phyloP scores from a whole-genome alignment of 2,797 vertebrate species.

The Novumbra hubbsi region DNA sequence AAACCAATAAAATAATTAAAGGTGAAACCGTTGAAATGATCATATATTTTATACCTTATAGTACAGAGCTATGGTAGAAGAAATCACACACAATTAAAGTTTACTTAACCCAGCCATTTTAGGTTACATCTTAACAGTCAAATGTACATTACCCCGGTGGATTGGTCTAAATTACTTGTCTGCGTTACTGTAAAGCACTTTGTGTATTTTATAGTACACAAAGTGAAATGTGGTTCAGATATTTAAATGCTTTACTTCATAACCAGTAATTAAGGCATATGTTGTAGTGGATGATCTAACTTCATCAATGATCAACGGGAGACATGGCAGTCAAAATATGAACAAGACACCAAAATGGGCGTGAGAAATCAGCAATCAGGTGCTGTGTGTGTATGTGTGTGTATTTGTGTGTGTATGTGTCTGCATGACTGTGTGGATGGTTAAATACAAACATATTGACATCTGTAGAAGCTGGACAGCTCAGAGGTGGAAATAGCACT shows the following conservation, averaged over 20 bases:
- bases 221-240: background rate
- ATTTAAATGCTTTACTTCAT: slow-evolving; percentile 21
- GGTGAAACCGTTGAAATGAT: slow-evolving; percentile 16
- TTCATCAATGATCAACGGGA: background rate
- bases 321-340: too few relatives aligned
- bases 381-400: too few relatives aligned
- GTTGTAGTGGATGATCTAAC: background rate
- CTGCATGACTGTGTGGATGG: too few relatives aligned
- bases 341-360: too few relatives aligned
- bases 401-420: too few relatives aligned
- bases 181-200: too few relatives aligned
- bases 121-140: background rate
- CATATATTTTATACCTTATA: slow-evolving; percentile 8
- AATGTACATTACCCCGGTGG: background rate
- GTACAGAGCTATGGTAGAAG: slow-evolving; percentile 28
- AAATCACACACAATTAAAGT: background rate
- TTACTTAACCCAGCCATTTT: background rate
- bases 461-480: background rate
- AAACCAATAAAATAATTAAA: too few relatives aligned
- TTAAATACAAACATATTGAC: slow-evolving; percentile 6
- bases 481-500: slow-evolving; percentile 19
- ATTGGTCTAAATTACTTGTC: too few relatives aligned
- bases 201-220: slow-evolving; percentile 5
- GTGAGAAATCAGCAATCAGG: too few relatives aligned
- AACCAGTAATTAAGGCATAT: background rate